Base-by-base conservation (phyloP, 2,113 vertebrate genomes). In the Anolis carolinensis region DNA sequence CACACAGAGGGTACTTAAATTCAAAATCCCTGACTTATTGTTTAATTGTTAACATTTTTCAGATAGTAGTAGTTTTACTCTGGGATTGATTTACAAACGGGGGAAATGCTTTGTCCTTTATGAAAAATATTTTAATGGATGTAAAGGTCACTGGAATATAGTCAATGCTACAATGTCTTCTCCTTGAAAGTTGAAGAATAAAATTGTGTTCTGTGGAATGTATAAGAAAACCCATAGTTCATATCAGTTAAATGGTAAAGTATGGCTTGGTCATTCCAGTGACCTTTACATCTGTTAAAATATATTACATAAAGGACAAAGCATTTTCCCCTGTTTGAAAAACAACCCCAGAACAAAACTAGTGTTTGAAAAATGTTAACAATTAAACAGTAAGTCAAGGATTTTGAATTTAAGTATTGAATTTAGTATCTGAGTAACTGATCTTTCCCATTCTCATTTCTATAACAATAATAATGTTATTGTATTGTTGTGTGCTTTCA, bases 31-130 rank as follows among this genome's bases (percentile, higher is more conserved):
- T 91, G 91, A 93, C 81, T 94, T 91, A 92, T 89, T 90, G 78
- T 89, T 91, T 91, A 90, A 91, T 94, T 94, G 83, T 91, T 92
- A 88, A 71, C 20, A 55, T 87, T 92, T 95, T 94, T 89, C 82
- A 88, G 75, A 89, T 81, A 79, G 75, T 81, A 79, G 75, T 55
- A 1, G 32, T 82, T 92, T 84, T 92, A 87, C 84, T 87, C 81
- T 82, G 13, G 65, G 32, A 86, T 83, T 87, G 87, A 77, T 83
- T 92, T 93, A 85, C 87, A 86, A 83, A 68, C 80, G 88, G 92
- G 86, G 0, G 59, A 85, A n/a, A 1, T 16, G 5, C 1, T 87
- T 84, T 93, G 67, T 83, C 87, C 71, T 92, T 91, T 87, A 73
- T 11, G 18, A 81, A 34, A 77, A 82, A 85, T 73, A 74, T 10